Percentiles rank a stretch among this genome's conserved stretches.
Evolutionary conservation across 2,113 vertebrate genomes (phyloP).

Genomic region (Ardeotis arabs): DNA sequence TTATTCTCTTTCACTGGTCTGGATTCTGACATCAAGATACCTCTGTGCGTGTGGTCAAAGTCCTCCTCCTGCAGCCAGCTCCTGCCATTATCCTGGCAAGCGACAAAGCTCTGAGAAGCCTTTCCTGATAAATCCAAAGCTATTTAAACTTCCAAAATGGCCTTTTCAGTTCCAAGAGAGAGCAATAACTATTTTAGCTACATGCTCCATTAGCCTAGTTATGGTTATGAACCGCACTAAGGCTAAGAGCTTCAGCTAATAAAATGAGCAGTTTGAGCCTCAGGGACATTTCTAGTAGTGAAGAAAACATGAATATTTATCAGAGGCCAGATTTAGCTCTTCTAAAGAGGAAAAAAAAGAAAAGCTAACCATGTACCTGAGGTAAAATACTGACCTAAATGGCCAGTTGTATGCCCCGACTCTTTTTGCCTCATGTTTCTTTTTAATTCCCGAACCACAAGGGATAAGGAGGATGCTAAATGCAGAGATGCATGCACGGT

Average conservation of each 20-base stretch:
- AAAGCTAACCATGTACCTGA: not conserved
- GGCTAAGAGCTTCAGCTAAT: constrained; percentile 22
- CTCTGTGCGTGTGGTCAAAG: not conserved
- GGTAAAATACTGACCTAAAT: not conserved
- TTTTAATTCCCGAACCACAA: not conserved
- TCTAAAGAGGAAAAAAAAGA: not conserved
- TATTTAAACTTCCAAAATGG: not conserved
- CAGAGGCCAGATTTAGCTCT: not conserved
- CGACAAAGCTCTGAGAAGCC: not conserved
- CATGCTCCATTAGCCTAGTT: constrained; percentile 22
- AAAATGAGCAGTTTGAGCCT: constrained; percentile 17
- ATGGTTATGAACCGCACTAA: not conserved
- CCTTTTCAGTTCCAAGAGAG: not conserved
- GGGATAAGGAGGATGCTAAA: not conserved
- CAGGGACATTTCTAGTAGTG: not conserved
- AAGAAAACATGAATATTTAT: constrained; percentile 26
- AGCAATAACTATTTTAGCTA: constrained; percentile 14
- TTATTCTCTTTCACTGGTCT: not conserved
- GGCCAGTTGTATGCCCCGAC: not conserved
- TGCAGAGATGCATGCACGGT: not conserved
- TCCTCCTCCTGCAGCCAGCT: not conserved
- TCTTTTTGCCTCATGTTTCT: not conserved
- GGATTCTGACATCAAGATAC: not conserved
- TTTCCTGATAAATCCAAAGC: constrained; percentile 3
- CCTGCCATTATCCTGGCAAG: not conserved